Evolutionary conservation across 2,797 vertebrate species (phyloP).

Genomic region (Bucorvus abyssinicus): DNA sequence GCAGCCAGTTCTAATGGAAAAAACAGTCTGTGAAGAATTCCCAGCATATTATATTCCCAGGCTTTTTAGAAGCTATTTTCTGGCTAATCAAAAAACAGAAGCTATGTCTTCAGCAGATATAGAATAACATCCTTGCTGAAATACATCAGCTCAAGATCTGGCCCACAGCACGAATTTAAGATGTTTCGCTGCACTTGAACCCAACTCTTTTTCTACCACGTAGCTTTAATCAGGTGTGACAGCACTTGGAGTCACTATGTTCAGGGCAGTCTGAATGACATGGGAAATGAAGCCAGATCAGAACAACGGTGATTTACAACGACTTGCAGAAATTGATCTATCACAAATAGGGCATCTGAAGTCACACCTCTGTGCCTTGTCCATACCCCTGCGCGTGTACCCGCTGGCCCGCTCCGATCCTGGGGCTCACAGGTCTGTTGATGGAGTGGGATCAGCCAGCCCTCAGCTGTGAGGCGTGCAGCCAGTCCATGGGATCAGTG

Average conservation of each 20-base stretch:
- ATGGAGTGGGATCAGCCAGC: not conserved
- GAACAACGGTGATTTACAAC: not conserved
- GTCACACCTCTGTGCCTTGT: not conserved
- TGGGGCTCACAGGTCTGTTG: not conserved
- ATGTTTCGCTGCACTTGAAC: not conserved
- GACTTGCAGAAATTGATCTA: not conserved
- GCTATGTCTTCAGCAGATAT: constrained; percentile 50
- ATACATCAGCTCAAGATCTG: not conserved
- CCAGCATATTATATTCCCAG: constrained; percentile 64
- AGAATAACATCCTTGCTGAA: constrained; percentile 48
- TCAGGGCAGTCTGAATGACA: not conserved
- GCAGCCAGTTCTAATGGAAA: constrained; percentile 55
- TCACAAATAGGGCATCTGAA: not conserved
- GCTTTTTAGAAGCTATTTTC: constrained; percentile 40
- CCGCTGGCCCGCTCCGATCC: not conserved
- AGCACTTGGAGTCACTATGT: not conserved
- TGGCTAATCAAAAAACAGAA: constrained; percentile 47
- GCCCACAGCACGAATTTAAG: not conserved
- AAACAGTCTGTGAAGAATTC: constrained; percentile 54
- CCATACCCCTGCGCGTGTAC: fast-evolving
- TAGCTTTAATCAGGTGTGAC: not conserved
- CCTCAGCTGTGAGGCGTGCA: fast-evolving
- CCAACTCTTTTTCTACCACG: not conserved
- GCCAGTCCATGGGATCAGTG: not conserved
- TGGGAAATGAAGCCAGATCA: not conserved